Conservation (phyloP, 1,140 invertebrate species). For the Drosophila chauvacae region DNA sequence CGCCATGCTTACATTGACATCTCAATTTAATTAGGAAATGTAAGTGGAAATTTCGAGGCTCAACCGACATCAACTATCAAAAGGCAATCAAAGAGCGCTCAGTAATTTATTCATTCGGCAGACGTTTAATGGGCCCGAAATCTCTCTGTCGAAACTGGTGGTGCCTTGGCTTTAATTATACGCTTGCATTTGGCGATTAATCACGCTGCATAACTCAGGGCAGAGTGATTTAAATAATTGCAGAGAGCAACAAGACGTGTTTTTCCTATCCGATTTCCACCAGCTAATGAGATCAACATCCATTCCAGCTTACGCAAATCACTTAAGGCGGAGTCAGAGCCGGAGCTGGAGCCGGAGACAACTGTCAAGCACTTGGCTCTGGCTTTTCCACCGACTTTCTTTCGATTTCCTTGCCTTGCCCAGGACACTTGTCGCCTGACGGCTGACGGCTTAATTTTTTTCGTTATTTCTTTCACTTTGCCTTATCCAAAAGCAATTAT, state of each 20-base stretch:
- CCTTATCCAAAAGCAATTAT: slow-evolving; percentile 83
- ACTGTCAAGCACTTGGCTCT: slow-evolving; percentile 37
- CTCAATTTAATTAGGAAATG: slow-evolving; percentile 39
- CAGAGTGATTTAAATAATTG: slow-evolving; percentile 22
- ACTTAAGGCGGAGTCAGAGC: slow-evolving; percentile 35
- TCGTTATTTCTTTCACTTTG: slow-evolving; percentile 80
- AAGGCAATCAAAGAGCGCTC: slow-evolving; percentile 21
- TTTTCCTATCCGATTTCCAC: slow-evolving; percentile 38
- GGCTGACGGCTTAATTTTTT: slow-evolving; percentile 33
- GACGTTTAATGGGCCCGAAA: slow-evolving; percentile 8
- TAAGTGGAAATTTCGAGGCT: slow-evolving; percentile 22
- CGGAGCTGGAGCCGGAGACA: slow-evolving; percentile 3
- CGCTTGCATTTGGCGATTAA: slow-evolving; percentile 24
- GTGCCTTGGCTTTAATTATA: slow-evolving; percentile 21
- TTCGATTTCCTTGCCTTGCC: slow-evolving; percentile 12
- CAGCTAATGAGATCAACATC: slow-evolving; percentile 46
- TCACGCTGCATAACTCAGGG: slow-evolving; percentile 33
- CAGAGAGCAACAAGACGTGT: slow-evolving; percentile 21
- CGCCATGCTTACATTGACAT: slow-evolving; percentile 17
- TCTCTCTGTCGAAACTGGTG: not conserved
- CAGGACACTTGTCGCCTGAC: slow-evolving; percentile 41
- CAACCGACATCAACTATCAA: slow-evolving; percentile 8
- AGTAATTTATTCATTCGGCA: slow-evolving; percentile 26
- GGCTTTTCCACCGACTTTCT: slow-evolving; percentile 11
- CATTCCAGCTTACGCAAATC: slow-evolving; percentile 41